Conservation (phyloP, 2,888 invertebrate species). For the Philopedon plagiatum region DNA sequence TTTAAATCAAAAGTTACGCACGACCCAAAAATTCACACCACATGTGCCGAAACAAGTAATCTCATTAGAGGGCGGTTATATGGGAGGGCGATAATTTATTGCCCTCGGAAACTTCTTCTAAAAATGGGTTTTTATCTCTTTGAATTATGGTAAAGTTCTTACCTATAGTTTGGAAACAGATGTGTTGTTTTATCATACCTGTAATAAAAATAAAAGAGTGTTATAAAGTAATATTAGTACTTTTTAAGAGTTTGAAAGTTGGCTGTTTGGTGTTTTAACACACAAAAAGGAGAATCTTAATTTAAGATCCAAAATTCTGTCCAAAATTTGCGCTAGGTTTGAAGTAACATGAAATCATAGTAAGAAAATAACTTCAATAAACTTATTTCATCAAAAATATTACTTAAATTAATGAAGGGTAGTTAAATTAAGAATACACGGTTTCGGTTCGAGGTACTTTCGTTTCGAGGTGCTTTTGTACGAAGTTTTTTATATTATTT, state of each 20-base stretch:
- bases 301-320: too few species aligned
- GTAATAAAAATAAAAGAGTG: not conserved
- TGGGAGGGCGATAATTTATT: slow-evolving; percentile 48
- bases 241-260: not conserved
- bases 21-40: slow-evolving; percentile 49
- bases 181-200: not conserved
- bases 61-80: slow-evolving; percentile 46
- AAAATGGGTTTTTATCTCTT: slow-evolving; percentile 18
- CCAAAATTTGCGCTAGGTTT: too few species aligned
- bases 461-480: too few species aligned
- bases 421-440: too few species aligned
- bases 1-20: slow-evolving; percentile 42
- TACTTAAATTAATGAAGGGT: too few species aligned
- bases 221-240: not conserved
- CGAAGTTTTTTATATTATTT: too few species aligned
- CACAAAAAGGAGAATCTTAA: too few species aligned
- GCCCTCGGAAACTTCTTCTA: slow-evolving; percentile 25
- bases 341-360: too few species aligned
- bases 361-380: too few species aligned
- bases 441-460: too few species aligned
- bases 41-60: slow-evolving; percentile 47
- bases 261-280: too few species aligned
- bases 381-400: too few species aligned
- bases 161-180: not conserved
- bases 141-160: not conserved